These are phyloP conservation scores for Ardeotis arabs DNA, from an alignment of 2,113 vertebrate species.

Conservation along the genomic window DNA sequence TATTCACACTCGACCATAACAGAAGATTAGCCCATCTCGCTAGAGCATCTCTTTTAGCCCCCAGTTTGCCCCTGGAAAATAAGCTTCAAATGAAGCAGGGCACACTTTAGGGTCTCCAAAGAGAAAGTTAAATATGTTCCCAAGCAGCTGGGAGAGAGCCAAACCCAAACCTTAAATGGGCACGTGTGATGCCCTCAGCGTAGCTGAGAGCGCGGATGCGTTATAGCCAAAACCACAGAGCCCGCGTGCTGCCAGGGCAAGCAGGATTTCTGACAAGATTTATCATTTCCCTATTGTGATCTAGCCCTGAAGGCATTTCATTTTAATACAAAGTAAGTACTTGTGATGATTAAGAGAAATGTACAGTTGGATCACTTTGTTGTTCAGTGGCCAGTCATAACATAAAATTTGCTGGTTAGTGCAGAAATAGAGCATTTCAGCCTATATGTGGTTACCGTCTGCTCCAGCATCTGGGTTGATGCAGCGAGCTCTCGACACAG, in stretches of 20 bases:
- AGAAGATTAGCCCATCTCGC: background rate
- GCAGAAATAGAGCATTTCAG: background rate
- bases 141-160: background rate
- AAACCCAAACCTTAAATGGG: background rate
- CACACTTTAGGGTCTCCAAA: background rate
- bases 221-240: constrained; percentile 8
- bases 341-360: constrained; percentile 61
- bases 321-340: constrained; percentile 62
- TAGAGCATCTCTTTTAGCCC: background rate
- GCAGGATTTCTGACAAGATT: constrained; percentile 48
- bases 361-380: constrained; percentile 27
- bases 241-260: background rate
- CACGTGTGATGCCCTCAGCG: background rate
- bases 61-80: background rate
- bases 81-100: background rate
- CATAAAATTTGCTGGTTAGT: constrained; percentile 52
- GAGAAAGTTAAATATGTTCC: background rate
- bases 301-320: constrained; percentile 55
- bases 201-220: fast-evolving
- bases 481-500: background rate
- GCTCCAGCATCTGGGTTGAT: constrained; percentile 12
- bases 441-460: background rate
- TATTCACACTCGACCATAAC: fast-evolving
- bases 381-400: constrained; percentile 64
- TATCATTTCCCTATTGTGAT: constrained; percentile 47